These are phyloP conservation scores for Varanus salvator DNA, from an alignment of 2,113 vertebrate species.

Conservation along the genomic window DNA sequence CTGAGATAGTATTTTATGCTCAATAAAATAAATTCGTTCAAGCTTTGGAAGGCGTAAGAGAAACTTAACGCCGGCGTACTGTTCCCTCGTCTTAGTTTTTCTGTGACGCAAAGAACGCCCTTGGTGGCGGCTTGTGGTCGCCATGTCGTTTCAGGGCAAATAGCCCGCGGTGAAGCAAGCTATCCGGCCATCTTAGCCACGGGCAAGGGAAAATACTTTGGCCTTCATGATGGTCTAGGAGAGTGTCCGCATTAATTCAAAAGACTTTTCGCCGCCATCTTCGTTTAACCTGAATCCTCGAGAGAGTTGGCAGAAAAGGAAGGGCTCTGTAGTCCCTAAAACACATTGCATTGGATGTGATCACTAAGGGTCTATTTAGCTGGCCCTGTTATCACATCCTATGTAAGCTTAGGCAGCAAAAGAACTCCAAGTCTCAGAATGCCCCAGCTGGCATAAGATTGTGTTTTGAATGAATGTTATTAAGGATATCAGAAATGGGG, in stretches of 20 bases:
- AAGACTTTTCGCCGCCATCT: background rate
- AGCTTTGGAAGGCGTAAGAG: too few species aligned
- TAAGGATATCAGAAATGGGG: background rate
- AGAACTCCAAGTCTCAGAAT: too few species aligned
- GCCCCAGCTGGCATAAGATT: too few species aligned
- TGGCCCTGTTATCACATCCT: too few species aligned
- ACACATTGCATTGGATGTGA: background rate
- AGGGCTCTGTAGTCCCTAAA: background rate
- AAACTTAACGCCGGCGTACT: background rate
- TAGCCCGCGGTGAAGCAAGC: background rate
- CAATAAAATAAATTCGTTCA: background rate
- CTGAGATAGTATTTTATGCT: background rate
- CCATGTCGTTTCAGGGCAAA: background rate
- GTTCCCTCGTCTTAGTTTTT: background rate
- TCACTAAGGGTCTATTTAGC: background rate
- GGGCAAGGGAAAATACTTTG: background rate
- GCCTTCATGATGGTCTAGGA: background rate
- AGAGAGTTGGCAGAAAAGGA: background rate
- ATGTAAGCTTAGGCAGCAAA: too few species aligned
- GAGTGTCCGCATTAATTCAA: background rate
- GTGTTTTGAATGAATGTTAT: background rate
- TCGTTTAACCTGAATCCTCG: slow-evolving; percentile 4
- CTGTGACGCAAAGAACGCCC: background rate
- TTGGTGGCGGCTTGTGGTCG: too few species aligned
- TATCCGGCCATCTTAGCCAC: background rate